Conservation (phyloP, 2,888 invertebrate genomes). For the Cryptus armator region DNA sequence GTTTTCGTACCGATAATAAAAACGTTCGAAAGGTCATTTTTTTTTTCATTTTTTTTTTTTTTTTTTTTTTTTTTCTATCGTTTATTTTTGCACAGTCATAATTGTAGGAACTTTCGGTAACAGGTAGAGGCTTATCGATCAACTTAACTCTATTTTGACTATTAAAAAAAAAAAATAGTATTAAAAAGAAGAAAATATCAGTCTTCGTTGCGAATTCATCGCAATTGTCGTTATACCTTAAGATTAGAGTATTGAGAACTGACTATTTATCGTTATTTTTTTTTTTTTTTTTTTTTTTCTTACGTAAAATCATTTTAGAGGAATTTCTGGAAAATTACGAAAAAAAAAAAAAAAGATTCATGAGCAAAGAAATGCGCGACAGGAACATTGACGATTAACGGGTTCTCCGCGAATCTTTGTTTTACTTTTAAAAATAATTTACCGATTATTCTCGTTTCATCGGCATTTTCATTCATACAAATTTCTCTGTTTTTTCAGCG, state of each 20-base stretch:
- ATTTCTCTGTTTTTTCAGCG: not conserved
- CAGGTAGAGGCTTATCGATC: conserved; percentile 20
- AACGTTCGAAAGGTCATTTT: not conserved
- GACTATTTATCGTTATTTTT: not conserved
- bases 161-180: conserved; percentile 23
- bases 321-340: no score
- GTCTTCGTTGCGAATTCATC: conserved; percentile 70
- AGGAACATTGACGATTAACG: conserved; percentile 30
- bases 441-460: not conserved
- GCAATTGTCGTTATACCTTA: conserved; percentile 1
- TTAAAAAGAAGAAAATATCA: conserved; percentile 65
- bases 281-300: not conserved
- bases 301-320: not conserved
- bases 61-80: not conserved
- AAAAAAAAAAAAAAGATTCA: no score
- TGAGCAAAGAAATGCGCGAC: conserved; percentile 7
- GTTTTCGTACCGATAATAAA: no score
- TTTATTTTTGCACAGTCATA: conserved; percentile 47
- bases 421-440: not conserved
- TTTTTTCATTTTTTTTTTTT: not conserved
- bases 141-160: conserved; percentile 1
- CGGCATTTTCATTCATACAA: not conserved
- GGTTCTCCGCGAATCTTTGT: not conserved
- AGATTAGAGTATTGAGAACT: not conserved
- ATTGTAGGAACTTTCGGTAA: conserved; percentile 75